Conservation (phyloP, 2,888 invertebrate species). For the Aromia moschata region DNA sequence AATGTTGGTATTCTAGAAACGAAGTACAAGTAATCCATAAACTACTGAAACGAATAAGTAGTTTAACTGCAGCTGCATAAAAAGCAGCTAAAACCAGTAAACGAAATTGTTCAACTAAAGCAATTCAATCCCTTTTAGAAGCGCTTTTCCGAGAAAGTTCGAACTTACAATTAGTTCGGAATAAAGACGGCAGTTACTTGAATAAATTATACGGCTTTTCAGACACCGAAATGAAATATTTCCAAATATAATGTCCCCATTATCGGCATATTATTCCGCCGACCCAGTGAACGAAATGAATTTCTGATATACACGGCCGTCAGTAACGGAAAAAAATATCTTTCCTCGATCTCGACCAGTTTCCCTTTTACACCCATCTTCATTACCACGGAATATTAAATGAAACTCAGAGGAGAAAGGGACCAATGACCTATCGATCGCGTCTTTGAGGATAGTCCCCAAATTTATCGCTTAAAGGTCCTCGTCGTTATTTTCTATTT, state of each 20-base stretch:
- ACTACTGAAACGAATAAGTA: too few species aligned
- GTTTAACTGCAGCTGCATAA: background rate
- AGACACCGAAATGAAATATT: background rate
- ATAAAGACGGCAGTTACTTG: background rate
- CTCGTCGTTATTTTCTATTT: too few species aligned
- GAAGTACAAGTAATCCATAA: too few species aligned
- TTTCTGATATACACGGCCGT: background rate
- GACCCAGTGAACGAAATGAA: conserved; percentile 1
- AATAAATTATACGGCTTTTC: background rate
- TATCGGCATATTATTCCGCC: conserved; percentile 2
- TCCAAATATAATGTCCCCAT: conserved; percentile 6
- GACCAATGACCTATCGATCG: background rate
- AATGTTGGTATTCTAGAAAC: too few species aligned
- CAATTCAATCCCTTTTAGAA: background rate
- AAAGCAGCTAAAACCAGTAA: background rate
- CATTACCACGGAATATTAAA: conserved; percentile 1
- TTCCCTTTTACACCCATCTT: background rate
- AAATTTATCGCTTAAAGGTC: background rate
- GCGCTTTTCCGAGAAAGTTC: background rate
- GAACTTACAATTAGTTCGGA: background rate
- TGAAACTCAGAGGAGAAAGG: background rate
- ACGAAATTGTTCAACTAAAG: background rate
- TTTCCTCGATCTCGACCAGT: background rate
- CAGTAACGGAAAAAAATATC: background rate
- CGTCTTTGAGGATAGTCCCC: background rate